Evolutionary conservation across 2,797 vertebrate species (phyloP).

Genomic region (Rhinatrema bivittatum): DNA sequence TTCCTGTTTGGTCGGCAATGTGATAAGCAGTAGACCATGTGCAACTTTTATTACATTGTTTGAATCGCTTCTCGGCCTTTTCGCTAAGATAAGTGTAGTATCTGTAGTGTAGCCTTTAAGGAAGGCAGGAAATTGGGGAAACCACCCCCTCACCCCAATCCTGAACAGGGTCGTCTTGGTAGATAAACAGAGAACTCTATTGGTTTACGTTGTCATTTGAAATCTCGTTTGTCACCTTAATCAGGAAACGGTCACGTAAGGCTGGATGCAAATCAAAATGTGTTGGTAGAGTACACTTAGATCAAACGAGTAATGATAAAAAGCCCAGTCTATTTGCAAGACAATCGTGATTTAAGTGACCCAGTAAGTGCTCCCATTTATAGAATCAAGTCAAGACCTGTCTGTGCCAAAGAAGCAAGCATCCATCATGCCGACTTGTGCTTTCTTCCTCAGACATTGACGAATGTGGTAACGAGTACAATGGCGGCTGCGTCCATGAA

Average conservation of each 20-base stretch:
- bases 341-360: slow-evolving; percentile 3
- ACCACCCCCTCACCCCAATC: no score
- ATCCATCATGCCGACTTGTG: slow-evolving; percentile 38
- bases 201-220: no score
- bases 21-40: no score
- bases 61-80: no score
- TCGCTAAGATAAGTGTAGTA: no score
- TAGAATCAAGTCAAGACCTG: slow-evolving; percentile 1
- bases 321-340: slow-evolving; percentile 19
- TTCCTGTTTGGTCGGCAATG: no score
- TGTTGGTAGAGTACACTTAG: no score
- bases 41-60: no score
- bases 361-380: slow-evolving; percentile 5
- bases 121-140: no score
- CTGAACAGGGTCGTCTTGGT: no score
- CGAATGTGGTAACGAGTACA: slow-evolving; percentile 88
- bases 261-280: background rate
- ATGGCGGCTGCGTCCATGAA: slow-evolving; percentile 94
- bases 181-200: no score
- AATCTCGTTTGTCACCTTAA: background rate
- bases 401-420: slow-evolving; percentile 23
- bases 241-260: background rate
- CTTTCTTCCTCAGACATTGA: slow-evolving; percentile 77
- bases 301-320: background rate
- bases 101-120: no score